Evolutionary conservation across 2,888 invertebrate genomes (phyloP).

Genomic region (Pandemis heparana): DNA sequence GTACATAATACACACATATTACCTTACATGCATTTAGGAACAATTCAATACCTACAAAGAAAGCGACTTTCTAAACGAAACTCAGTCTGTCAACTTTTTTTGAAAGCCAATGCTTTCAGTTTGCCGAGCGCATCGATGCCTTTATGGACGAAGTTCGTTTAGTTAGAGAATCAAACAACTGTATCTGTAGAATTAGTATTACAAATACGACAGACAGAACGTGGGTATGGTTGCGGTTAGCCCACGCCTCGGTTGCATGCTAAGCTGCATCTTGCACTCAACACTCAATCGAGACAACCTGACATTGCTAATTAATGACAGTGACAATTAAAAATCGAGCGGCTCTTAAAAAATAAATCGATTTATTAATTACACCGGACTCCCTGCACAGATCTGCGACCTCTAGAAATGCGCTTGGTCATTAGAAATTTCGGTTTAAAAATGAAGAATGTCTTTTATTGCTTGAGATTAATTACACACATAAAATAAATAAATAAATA

Average conservation of each 20-base stretch:
- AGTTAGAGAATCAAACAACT: no score
- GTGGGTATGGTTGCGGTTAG: neutral
- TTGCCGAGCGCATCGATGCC: no score
- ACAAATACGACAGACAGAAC: neutral
- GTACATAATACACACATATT: no score
- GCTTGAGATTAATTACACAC: conserved; percentile 11
- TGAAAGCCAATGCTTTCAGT: no score
- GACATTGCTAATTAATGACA: conserved; percentile 30
- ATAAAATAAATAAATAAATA: no score
- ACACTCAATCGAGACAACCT: conserved; percentile 24
- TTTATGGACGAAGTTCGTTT: no score
- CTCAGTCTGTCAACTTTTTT: no score
- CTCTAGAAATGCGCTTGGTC: conserved; percentile 15
- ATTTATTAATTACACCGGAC: conserved; percentile 20
- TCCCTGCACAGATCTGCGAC: conserved; percentile 7
- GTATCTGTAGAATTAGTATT: neutral
- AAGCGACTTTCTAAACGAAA: no score
- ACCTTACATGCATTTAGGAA: neutral
- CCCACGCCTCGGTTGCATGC: neutral
- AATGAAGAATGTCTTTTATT: conserved; percentile 11
- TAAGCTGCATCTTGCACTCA: neutral
- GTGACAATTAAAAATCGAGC: conserved; percentile 9
- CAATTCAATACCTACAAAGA: neutral
- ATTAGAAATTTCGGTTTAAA: conserved; percentile 18
- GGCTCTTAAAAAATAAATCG: conserved; percentile 14